Percentiles rank a stretch among this genome's conserved stretches.
Conservation (phyloP, 1,140 invertebrate genomes). For the Apocrypta bakeri region DNA sequence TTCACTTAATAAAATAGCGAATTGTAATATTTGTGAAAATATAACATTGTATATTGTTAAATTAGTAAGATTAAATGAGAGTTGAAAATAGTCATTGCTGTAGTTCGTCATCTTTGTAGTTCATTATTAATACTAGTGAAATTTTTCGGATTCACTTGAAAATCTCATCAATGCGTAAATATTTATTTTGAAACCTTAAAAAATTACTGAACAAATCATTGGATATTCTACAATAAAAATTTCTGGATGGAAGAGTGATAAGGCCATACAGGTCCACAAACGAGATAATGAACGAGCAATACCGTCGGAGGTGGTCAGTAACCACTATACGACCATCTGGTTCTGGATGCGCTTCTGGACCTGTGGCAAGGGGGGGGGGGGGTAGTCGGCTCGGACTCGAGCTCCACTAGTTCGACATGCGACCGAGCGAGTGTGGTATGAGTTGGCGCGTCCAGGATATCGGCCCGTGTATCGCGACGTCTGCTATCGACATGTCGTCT, state of each 20-base stretch:
- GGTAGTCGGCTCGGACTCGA: not conserved
- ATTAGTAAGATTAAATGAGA: no score
- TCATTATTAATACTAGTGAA: no score
- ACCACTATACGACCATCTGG: not conserved
- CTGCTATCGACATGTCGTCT: constrained; percentile 75
- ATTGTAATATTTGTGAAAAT: no score
- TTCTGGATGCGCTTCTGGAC: constrained; percentile 18
- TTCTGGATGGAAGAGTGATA: not conserved
- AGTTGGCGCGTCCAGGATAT: constrained; percentile 57
- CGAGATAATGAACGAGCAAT: not conserved
- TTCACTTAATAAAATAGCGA: no score
- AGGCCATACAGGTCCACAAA: not conserved
- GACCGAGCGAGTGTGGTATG: not conserved
- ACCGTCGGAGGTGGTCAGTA: no score
- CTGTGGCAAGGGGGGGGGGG: constrained; percentile 12
- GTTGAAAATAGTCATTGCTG: no score
- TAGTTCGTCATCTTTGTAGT: no score
- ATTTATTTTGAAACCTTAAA: no score
- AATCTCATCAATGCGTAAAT: no score
- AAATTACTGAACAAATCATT: no score
- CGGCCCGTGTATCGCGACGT: constrained; percentile 68
- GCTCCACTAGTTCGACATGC: constrained; percentile 17
- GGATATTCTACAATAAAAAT: not conserved
- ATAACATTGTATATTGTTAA: no score
- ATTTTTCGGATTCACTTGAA: no score